Base-by-base conservation (phyloP, 2,888 invertebrate species). In the Lepas anatifera region DNA sequence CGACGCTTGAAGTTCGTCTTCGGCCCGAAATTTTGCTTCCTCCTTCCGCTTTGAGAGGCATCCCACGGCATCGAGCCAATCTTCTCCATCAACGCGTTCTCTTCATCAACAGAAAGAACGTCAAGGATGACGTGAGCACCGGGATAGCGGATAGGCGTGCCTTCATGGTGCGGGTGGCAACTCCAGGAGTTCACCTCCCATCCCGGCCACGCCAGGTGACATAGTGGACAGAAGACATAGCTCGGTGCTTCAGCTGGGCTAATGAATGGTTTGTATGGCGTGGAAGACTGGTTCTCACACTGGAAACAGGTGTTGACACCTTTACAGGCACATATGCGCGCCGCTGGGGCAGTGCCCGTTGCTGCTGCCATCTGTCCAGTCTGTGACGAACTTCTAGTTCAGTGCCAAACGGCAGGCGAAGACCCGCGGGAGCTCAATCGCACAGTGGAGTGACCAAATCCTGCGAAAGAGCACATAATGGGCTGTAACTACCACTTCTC, bases 11-110 rank as follows among this genome's bases (percentile, higher is more conserved):
- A 99, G 81, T 99, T 99, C 16, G 96, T 95, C 81, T 96, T 97
- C 0, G 99, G 99, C 0, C 99, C 99, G 81, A 88, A 98, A 80
- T 99, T 99, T 86, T 87, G 97, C 80, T 99, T 99, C 71, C 93
- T 85, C 69, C 98, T 84, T 0, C 98, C 98, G 79, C 96, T 97
- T 80, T 98, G 98, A 0, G 98, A 98, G 48, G 84, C 82, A 74
- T 89, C 88, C 97, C 98, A 99, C 0, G 89, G 87, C 73, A 90
- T 82, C 72, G 83, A 81, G 78, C 97, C 94, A 18, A 97, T 86
- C 70, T 85, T 83, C 68, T 83, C 78, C 72, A 89, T 83, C 18
- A 96, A 79, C 6, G 78, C 73, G 0, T 78, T 75, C 76, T 90
- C 91, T 79, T 96, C 95, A 0, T 82, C 78, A 70, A 81, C 79